Evolutionary conservation across 92 coral and sea anemone species (phyloP).

Genomic region (Ricordea florida): DNA sequence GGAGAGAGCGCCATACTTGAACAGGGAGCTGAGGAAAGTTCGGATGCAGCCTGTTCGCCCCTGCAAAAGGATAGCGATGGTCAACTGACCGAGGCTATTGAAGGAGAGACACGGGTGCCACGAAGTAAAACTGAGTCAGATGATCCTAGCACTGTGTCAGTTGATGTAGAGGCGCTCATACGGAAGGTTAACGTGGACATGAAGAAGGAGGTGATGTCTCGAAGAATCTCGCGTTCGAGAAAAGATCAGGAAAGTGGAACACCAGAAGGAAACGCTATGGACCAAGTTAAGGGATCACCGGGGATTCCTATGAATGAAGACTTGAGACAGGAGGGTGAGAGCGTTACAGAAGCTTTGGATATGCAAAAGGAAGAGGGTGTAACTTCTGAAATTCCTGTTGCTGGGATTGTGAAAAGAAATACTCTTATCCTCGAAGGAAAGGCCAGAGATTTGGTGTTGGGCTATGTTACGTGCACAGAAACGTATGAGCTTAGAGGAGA

Average conservation of each 20-base stretch:
- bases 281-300: not conserved
- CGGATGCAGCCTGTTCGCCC: no score
- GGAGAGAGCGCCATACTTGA: not conserved
- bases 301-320: not conserved
- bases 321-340: not conserved
- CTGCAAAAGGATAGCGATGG: not conserved
- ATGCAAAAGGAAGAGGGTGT: not conserved
- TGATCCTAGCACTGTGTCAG: not conserved
- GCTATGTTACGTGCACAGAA: not conserved
- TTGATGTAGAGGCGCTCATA: constrained; percentile 15
- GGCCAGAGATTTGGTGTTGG: not conserved
- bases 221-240: constrained; percentile 1
- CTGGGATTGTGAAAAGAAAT: constrained; percentile 12
- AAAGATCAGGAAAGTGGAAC: constrained; percentile 6
- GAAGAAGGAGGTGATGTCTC: constrained; percentile 30
- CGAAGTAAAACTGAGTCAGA: not conserved
- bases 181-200: constrained; percentile 60
- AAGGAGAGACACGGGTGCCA: not conserved
- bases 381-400: not conserved
- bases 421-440: constrained; percentile 30
- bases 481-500: not conserved
- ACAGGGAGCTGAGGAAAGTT: not conserved
- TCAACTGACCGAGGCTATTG: not conserved
- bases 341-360: not conserved
- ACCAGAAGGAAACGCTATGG: not conserved